These are phyloP conservation scores for Trissoscelio sp. DNA, from an alignment of 2,888 invertebrate genomes.

Conservation along the genomic window DNA sequence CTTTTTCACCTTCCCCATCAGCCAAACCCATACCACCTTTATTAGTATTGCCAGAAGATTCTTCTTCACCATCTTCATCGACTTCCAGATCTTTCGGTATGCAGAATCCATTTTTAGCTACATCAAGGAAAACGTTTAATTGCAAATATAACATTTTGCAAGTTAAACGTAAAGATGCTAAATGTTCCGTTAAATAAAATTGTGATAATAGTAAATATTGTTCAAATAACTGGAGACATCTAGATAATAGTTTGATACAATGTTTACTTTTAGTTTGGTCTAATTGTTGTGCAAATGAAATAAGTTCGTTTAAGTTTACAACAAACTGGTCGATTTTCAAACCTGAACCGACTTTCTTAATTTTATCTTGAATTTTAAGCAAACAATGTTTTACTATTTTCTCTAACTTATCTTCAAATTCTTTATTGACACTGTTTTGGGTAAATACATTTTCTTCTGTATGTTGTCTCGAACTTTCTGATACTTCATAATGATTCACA, in stretches of 20 bases:
- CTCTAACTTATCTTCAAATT: constrained; percentile 80
- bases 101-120: constrained; percentile 95
- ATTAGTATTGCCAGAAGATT: constrained; percentile 85
- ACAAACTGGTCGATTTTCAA: constrained; percentile 83
- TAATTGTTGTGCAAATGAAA: background rate
- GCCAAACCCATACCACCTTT: constrained; percentile 93
- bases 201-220: constrained; percentile 91
- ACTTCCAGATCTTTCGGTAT: constrained; percentile 93
- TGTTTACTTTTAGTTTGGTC: background rate
- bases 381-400: constrained; percentile 84
- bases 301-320: constrained; percentile 75
- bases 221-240: constrained; percentile 88
- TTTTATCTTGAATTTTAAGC: constrained; percentile 73
- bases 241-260: constrained; percentile 65
- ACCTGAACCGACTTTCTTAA: constrained; percentile 78
- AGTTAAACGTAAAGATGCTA: constrained; percentile 90
- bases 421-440: too few species aligned
- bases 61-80: constrained; percentile 85
- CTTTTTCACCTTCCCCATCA: constrained; percentile 96
- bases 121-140: constrained; percentile 92
- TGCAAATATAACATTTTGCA: constrained; percentile 93
- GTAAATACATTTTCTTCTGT: too few species aligned
- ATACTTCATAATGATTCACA: constrained; percentile 35
- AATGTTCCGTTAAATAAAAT: constrained; percentile 91
- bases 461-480: constrained; percentile 11